Evolutionary conservation across 2,797 vertebrate species (phyloP).

Genomic region (Lophotriccus pileatus): DNA sequence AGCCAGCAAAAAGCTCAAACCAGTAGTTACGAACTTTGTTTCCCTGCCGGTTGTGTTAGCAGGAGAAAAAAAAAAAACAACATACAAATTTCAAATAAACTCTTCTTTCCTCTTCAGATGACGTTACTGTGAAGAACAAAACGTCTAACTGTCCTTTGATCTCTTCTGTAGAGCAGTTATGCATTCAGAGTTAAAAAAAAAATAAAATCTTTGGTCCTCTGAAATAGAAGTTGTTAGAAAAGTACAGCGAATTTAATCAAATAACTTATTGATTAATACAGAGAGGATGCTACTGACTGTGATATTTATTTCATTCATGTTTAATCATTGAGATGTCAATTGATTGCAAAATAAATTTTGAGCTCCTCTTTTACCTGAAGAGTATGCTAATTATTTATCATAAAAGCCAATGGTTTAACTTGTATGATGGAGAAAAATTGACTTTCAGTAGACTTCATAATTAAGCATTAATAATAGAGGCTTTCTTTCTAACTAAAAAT

Average conservation of each 20-base stretch:
- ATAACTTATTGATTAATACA: not conserved
- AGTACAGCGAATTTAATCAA: not conserved
- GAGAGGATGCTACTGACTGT: not conserved
- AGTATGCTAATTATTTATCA: not conserved
- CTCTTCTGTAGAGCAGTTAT: not conserved
- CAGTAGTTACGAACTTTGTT: not conserved
- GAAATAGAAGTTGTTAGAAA: not conserved
- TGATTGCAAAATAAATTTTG: not conserved
- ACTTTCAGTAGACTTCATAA: not conserved
- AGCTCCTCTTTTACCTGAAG: not conserved
- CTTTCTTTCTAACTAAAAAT: not conserved
- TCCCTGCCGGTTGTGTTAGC: not conserved
- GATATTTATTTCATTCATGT: not conserved
- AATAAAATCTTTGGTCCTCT: not conserved
- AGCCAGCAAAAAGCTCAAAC: not conserved
- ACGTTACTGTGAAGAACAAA: not conserved
- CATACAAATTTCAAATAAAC: not conserved
- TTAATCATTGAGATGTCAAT: not conserved
- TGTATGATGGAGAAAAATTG: not conserved
- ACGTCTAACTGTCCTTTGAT: not conserved
- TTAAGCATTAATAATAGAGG: not conserved
- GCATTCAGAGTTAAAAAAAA: not conserved
- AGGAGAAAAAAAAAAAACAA: not conserved
- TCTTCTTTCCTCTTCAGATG: not conserved
- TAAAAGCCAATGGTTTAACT: not conserved